Evolutionary conservation across 1,140 invertebrate genomes (phyloP).

Genomic region (Eriocheir sinensis): DNA sequence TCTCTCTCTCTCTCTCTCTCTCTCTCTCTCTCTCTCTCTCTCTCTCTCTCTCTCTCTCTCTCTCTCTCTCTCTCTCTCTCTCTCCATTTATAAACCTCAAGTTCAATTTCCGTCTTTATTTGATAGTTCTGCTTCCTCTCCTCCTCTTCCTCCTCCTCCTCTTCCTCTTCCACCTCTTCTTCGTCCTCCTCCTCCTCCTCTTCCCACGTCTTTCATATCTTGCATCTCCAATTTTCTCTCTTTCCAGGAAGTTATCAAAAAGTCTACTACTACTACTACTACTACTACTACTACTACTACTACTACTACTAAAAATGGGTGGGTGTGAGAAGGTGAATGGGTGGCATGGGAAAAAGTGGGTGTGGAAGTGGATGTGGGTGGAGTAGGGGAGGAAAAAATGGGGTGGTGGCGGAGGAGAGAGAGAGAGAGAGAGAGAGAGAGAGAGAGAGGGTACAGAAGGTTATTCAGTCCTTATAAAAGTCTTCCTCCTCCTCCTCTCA

Average conservation of each 20-base stretch:
- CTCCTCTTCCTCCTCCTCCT: too few relatives aligned
- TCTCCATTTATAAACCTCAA: not conserved
- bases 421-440: slow-evolving; percentile 18
- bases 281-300: too few relatives aligned
- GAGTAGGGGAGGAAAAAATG: not conserved
- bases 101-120: too few relatives aligned
- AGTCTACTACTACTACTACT: too few relatives aligned
- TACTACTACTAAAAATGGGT: too few relatives aligned
- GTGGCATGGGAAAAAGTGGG: not conserved
- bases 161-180: too few relatives aligned
- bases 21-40: slow-evolving; percentile 45
- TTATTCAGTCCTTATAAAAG: not conserved
- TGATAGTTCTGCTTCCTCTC: too few relatives aligned
- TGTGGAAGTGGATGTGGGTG: not conserved
- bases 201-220: too few relatives aligned
- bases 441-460: slow-evolving; percentile 38
- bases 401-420: not conserved
- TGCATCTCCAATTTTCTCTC: too few relatives aligned
- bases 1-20: slow-evolving; percentile 45
- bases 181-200: too few relatives aligned
- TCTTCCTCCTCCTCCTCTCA: not conserved
- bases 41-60: slow-evolving; percentile 45
- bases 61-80: slow-evolving; percentile 45
- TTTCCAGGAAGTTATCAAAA: too few relatives aligned
- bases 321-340: not conserved